Evolutionary conservation across 2,797 vertebrate species (phyloP).

Genomic region (Gymnothorax reevesii): DNA sequence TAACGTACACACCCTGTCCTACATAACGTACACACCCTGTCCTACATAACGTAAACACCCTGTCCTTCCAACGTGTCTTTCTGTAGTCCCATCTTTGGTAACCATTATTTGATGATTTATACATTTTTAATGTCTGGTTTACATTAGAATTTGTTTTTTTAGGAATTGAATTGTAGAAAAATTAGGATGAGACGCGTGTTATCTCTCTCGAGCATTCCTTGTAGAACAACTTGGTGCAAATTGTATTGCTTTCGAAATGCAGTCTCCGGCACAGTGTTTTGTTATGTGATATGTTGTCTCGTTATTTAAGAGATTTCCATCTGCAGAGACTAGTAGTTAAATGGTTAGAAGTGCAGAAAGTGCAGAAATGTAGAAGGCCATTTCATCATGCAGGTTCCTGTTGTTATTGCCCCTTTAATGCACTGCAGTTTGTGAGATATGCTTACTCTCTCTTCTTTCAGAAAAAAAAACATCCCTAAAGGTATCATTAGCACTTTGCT

Average conservation of each 20-base stretch:
- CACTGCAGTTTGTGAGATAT: constrained; percentile 13
- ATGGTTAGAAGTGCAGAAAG: neutral
- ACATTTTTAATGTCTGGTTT: neutral
- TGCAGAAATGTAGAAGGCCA: neutral
- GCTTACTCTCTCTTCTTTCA: constrained; percentile 1
- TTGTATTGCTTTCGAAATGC: neutral
- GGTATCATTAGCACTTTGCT: constrained; percentile 20
- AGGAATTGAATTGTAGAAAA: neutral
- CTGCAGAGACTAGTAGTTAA: neutral
- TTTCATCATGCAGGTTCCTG: constrained; percentile 13
- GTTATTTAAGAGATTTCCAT: neutral
- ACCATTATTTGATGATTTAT: neutral
- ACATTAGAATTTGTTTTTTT: neutral
- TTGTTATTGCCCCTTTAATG: constrained; percentile 15
- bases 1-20: too few relatives aligned
- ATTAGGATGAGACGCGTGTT: neutral
- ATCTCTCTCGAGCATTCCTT: neutral
- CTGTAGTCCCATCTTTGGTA: neutral
- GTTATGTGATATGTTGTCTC: neutral
- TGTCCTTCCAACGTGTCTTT: neutral
- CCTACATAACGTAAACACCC: too few relatives aligned
- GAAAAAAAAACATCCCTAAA: constrained; percentile 2
- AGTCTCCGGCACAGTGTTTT: neutral
- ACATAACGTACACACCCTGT: too few relatives aligned
- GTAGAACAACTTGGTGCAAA: neutral